Conservation (phyloP, 2,113 vertebrate species). For the Lasiurus borealis region DNA sequence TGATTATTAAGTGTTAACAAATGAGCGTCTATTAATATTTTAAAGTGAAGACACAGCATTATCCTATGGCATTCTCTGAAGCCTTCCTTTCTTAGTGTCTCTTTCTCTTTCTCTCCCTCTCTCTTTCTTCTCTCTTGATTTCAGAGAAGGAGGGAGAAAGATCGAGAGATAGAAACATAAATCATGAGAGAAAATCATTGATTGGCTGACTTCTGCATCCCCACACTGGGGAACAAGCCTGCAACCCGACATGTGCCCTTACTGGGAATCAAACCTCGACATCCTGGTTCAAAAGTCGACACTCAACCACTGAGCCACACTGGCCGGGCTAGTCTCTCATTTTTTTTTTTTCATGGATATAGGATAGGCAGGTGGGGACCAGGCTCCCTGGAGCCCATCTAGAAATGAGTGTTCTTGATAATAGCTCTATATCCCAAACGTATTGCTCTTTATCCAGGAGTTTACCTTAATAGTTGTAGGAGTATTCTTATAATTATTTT, state of each 20-base stretch:
- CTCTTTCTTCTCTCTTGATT: too few species aligned
- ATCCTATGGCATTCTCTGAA: not conserved
- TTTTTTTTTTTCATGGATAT: not conserved
- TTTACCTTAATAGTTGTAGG: conserved; percentile 36
- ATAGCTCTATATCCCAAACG: not conserved
- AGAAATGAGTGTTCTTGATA: not conserved
- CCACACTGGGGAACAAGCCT: too few species aligned
- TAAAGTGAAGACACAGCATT: conserved; percentile 27
- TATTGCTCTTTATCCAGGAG: conserved; percentile 2
- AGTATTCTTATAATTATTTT: conserved; percentile 44
- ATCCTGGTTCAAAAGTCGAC: too few species aligned
- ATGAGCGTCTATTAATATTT: conserved; percentile 14
- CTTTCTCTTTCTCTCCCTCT: too few species aligned
- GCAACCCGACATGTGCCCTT: too few species aligned
- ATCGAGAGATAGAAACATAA: too few species aligned
- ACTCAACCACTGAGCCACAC: too few species aligned
- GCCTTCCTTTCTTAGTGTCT: not conserved
- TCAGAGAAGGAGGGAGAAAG: too few species aligned
- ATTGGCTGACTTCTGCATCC: too few species aligned
- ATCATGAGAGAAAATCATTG: too few species aligned
- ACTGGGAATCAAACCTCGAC: too few species aligned
- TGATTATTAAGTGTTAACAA: conserved; percentile 44
- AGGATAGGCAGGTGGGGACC: not conserved
- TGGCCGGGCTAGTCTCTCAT: not conserved
- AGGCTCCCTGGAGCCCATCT: not conserved